Base-by-base conservation (phyloP, 2,888 invertebrate species). In the Drosophila mulleri region DNA sequence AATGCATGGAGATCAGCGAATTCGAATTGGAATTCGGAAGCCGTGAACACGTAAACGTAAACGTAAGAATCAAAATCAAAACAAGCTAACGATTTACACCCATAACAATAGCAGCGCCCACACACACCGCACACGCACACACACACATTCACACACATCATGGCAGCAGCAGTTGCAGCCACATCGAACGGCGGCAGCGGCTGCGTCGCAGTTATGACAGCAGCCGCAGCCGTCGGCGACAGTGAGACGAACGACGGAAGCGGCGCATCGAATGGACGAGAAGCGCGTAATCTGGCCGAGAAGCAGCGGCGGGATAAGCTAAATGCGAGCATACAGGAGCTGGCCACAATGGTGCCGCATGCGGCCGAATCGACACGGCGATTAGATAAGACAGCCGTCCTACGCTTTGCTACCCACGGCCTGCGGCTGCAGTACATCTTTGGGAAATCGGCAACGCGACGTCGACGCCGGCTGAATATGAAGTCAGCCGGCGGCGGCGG, bases 291-390 rank as follows among this genome's bases (percentile, higher is more conserved):
- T 91, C 94, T 96, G 91, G 98, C 98, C 9, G 98, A 98, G 92
- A 98, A 98, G 93, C 96, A 96, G 92, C 95, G 98, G 20, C 94
- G 98, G 64, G 98, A 98, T 92, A 97, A 97, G 92, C 94, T 98
- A 82, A 98, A 98, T 93, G 95, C 95, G 44, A 96, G 96, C 92
- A 97, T 98, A 84, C 95, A 95, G 65, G 96, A 97, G 92, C 94
- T 98, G 93, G 96, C 97, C 66, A 94, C 95, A 48, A 94, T 98
- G 89, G 95, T 98, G 74, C 97, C 98, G 20, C 95, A 96, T 92
- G 96, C 98, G 48, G 95, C 96, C 32, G 95, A 95, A 88, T 96
- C 97, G 71, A 95, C 96, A 58, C 95, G 97, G 77, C 95, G 96
- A 87, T 95, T 98, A 90, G 98, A 98, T 93, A 98, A 98, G 93